These are phyloP conservation scores for Falco biarmicus DNA, from an alignment of 2,797 vertebrate species.

Conservation along the genomic window DNA sequence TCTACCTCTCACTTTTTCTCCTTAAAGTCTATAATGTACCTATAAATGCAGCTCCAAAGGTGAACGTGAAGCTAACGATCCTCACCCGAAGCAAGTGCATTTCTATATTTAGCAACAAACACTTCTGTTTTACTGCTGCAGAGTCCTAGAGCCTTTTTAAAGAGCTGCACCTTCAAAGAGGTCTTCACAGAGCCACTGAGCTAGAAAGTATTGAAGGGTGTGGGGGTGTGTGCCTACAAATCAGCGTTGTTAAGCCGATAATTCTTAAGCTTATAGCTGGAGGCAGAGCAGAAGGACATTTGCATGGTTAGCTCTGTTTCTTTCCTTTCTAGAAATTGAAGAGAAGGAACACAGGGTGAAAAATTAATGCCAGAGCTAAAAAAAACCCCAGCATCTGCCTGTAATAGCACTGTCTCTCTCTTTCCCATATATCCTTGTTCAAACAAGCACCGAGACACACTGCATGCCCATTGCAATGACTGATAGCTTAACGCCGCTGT, in stretches of 20 bases:
- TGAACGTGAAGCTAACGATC: slow-evolving; percentile 12
- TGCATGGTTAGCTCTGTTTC: slow-evolving; percentile 35
- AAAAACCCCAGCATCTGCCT: not conserved
- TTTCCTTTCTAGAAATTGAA: slow-evolving; percentile 42
- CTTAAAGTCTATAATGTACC: not conserved
- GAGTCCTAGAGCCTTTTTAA: slow-evolving; percentile 21
- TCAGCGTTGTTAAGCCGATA: not conserved
- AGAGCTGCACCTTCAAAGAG: slow-evolving; percentile 33
- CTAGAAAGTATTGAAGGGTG: slow-evolving; percentile 1
- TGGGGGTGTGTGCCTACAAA: not conserved
- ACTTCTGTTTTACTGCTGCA: not conserved
- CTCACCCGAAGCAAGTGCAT: not conserved
- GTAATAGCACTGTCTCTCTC: not conserved
- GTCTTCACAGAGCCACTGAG: slow-evolving; percentile 30
- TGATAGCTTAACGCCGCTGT: not conserved
- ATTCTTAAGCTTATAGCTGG: not conserved
- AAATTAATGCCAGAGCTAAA: slow-evolving; percentile 56
- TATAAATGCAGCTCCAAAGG: slow-evolving; percentile 5
- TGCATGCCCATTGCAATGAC: not conserved
- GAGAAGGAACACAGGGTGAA: slow-evolving; percentile 33
- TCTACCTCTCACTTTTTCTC: not conserved
- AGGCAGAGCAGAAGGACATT: slow-evolving; percentile 29
- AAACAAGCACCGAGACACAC: not conserved
- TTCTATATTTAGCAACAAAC: slow-evolving; percentile 45
- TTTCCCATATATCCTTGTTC: not conserved